Base-by-base conservation (phyloP, 2,113 vertebrate species). In the Semicossyphus pulcher region DNA sequence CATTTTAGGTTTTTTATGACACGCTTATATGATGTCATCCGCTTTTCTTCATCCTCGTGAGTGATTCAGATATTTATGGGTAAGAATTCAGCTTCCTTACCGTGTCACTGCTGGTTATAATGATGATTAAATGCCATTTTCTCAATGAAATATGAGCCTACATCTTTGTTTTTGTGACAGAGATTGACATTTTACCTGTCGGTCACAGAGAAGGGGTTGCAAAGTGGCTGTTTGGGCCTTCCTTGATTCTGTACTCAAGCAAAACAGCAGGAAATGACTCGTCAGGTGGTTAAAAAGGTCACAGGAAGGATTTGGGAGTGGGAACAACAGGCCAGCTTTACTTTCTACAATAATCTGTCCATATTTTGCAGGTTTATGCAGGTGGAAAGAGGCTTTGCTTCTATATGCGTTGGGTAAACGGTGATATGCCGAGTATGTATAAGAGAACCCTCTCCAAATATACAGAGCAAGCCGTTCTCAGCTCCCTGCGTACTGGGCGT, bases 371-470 rank as follows among this genome's bases (percentile, higher is more conserved):
- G 32, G 80, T 80, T 85, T 80, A 73, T 54, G 61, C 78, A 86
- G 78, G 73, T 81, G 84, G 66, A 52, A 59, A 37, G 42, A 58
- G 32, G 70, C 45, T 75, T 34, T 37, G 21, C 34, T 4, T 44
- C 58, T 64, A 42, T 78, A 63, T 70, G 53, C 48, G 59, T 45
- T 60, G 44, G 51, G 47, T 75, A 61, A 81, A 79, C 36, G 2
- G 23, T 5, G 15, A 85, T 60, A 47, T 41, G 49, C 42, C 1
- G 20, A 63, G 65, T 88, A 60, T 80, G 62, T 80, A 48, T 56
- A 70, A 70, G 20, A 26, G 73, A 86, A 61, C 37, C 69, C 31
- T 82, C 62, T 87, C 18, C 61, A 88, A 86, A 86, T 78, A 81
- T 36, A 80, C 64, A 85, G 34, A 32, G 42, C 32, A 39, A 57